These are phyloP conservation scores for Myathropa florea DNA, from an alignment of 2,888 invertebrate genomes.

Conservation along the genomic window DNA sequence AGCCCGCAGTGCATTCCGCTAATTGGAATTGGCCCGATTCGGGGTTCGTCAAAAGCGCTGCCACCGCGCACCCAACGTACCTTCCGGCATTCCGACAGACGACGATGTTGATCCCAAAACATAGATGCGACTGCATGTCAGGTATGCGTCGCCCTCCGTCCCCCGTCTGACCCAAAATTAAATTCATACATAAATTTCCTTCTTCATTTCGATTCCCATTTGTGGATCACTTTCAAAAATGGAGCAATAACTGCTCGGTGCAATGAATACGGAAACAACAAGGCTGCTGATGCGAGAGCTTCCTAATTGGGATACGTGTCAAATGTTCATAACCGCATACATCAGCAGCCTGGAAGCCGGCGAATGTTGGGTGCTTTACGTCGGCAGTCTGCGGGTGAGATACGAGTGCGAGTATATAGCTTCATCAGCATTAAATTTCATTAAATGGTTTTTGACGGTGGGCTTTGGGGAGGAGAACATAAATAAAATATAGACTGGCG, in stretches of 20 bases:
- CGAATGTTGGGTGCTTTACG: background rate
- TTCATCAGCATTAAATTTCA: slow-evolving; percentile 24
- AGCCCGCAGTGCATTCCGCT: too few species aligned
- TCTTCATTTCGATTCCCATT: background rate
- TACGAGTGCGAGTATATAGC: background rate
- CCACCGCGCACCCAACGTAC: too few species aligned
- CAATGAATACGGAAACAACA: background rate
- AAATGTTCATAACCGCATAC: slow-evolving; percentile 19
- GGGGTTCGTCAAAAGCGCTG: too few species aligned
- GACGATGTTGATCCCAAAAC: too few species aligned
- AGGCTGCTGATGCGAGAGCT: background rate
- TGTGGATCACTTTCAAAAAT: background rate
- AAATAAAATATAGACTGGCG: slow-evolving; percentile 20
- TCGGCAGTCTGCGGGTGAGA: background rate
- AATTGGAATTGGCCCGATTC: too few species aligned
- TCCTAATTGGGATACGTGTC: slow-evolving; percentile 25
- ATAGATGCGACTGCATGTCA: background rate
- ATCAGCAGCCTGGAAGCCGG: background rate
- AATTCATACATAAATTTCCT: background rate
- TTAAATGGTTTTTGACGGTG: background rate
- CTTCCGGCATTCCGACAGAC: too few species aligned
- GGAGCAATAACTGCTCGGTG: background rate
- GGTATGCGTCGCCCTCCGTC: background rate
- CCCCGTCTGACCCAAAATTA: background rate
- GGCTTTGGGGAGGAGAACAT: background rate